Evolutionary conservation across 2,113 vertebrate species (phyloP).

Genomic region (Cyprinodon tularosa): DNA sequence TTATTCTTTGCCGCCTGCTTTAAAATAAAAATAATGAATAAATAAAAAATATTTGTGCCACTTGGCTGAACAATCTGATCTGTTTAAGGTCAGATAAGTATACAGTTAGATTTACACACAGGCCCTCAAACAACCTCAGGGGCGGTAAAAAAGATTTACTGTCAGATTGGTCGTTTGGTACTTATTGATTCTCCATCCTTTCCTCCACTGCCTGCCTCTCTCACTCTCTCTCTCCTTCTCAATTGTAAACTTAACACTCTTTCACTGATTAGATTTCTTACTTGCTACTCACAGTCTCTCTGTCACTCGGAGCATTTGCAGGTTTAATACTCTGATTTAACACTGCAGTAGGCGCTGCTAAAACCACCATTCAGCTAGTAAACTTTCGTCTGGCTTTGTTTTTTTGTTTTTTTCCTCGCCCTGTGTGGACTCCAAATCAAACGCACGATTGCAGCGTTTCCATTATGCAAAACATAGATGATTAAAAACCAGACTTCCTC

Average conservation of each 20-base stretch:
- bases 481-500: conserved; percentile 31
- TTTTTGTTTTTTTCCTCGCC: not conserved
- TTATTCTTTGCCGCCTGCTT: not conserved
- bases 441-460: conserved; percentile 18
- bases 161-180: conserved; percentile 44
- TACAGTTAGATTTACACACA: conserved; percentile 4
- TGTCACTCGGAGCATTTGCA: conserved; percentile 24
- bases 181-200: conserved; percentile 64
- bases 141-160: conserved; percentile 36
- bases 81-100: conserved; percentile 32
- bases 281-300: conserved; percentile 5
- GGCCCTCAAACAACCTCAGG: conserved; percentile 4
- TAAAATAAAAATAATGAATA: conserved; percentile 6
- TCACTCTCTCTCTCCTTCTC: conserved; percentile 17
- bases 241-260: conserved; percentile 39
- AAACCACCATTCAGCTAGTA: conserved; percentile 11
- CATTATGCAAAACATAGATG: conserved; percentile 36
- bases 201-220: conserved; percentile 28
- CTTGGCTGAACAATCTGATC: conserved; percentile 14
- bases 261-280: conserved; percentile 44
- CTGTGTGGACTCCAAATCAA: conserved; percentile 24
- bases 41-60: not conserved
- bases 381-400: not conserved
- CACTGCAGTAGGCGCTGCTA: not conserved
- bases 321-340: conserved; percentile 48